Conservation (phyloP, 2,797 vertebrate genomes). For the Bradypus variegatus region DNA sequence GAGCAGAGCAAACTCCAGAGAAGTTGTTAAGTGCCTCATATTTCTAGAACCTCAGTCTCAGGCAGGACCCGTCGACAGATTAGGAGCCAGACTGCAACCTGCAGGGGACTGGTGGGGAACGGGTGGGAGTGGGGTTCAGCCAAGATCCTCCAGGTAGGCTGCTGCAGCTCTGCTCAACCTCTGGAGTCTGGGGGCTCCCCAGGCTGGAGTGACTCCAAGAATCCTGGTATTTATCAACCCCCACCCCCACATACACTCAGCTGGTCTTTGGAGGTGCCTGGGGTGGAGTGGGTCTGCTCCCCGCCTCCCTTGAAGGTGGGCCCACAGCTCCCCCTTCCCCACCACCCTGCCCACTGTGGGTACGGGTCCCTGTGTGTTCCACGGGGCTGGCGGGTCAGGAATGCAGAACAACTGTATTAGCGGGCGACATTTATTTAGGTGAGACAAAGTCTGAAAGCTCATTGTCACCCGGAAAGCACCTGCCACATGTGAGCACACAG, state of each 20-base stretch:
- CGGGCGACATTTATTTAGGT: not conserved
- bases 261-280: not conserved
- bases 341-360: not conserved
- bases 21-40: accelerated
- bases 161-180: not conserved
- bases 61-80: not conserved
- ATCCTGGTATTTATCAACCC: not conserved
- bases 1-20: too few relatives aligned
- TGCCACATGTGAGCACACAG: not conserved
- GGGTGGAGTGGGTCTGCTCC: accelerated
- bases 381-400: not conserved
- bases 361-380: not conserved
- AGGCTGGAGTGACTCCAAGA: too few relatives aligned
- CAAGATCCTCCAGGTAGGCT: not conserved
- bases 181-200: not conserved
- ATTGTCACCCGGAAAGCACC: not conserved
- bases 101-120: not conserved
- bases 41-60: not conserved
- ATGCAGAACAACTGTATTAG: not conserved
- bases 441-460: not conserved
- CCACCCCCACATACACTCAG: not conserved
- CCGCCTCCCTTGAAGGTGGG: not conserved
- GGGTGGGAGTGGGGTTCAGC: not conserved
- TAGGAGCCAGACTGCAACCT: not conserved
- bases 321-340: not conserved